These are phyloP conservation scores for Eristalinus aeneus DNA, from an alignment of 2,888 invertebrate genomes.

Conservation along the genomic window DNA sequence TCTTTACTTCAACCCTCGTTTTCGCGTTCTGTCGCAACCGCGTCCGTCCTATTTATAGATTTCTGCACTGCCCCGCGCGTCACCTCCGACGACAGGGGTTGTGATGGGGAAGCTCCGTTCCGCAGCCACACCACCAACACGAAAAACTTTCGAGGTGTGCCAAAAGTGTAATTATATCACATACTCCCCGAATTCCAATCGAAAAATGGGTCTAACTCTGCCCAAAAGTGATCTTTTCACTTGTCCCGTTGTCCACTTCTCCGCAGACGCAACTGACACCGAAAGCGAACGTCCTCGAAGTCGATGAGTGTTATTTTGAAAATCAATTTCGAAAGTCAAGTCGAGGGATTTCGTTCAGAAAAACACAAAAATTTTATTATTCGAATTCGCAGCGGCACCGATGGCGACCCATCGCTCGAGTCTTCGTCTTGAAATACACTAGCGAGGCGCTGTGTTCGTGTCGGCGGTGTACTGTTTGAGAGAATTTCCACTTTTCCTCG, in stretches of 20 bases:
- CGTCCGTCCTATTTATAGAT: slow-evolving; percentile 36
- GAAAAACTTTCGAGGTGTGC: slow-evolving; percentile 40
- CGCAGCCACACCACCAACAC: slow-evolving; percentile 36
- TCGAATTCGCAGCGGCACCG: slow-evolving; percentile 43
- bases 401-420: slow-evolving; percentile 56
- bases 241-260: neutral
- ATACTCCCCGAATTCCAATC: slow-evolving; percentile 47
- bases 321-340: slow-evolving; percentile 4
- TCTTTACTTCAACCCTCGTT: slow-evolving; percentile 1
- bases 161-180: slow-evolving; percentile 60
- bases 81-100: slow-evolving; percentile 5
- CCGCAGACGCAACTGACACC: neutral
- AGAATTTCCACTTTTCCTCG: slow-evolving; percentile 15
- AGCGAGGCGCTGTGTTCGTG: slow-evolving; percentile 11
- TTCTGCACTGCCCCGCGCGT: slow-evolving; percentile 37
- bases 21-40: slow-evolving; percentile 44
- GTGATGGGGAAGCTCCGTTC: slow-evolving; percentile 10
- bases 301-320: neutral
- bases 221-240: neutral
- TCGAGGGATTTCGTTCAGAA: neutral
- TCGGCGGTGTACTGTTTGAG: slow-evolving; percentile 9
- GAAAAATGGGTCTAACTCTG: neutral
- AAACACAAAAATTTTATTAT: slow-evolving; percentile 26
- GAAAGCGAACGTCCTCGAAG: neutral
- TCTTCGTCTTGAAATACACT: slow-evolving; percentile 65